Base-by-base conservation (phyloP, 2,888 invertebrate species). In the Mimachlamys varia region DNA sequence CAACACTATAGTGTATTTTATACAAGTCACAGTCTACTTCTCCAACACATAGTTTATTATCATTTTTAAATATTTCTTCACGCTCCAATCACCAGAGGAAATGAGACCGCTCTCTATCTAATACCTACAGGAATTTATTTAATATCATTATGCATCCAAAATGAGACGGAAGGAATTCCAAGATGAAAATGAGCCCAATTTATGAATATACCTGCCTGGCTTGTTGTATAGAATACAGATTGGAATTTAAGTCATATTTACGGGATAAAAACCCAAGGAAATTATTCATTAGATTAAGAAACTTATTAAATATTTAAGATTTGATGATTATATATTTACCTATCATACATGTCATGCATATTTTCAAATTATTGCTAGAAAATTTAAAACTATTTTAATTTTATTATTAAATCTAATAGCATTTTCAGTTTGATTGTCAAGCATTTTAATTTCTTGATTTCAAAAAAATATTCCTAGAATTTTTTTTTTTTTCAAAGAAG, bases 181-280 rank as follows among this genome's bases (percentile, higher is more conserved):
- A 33, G 76, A 76, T 33, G 76, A 76, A 76, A 76, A 76, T 76
- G 27, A 76, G 76, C 76, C 76, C 76, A 76, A 33, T 76, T 76
- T 76, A 27, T 76, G 33, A 15, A 76, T 44, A 44, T 76, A 76
- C 27, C 76, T 76, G 76, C 0, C 5, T 76, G 62, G 62, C 62
- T n/a, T n/a, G 62, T 76, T 33, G 76, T 33, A 33, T 76, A 76
- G 76, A 33, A 76, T 33, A 33, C 33, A 33, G 33, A 76, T 76
- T 62, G 62, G 62, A 62, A 62, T 62, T 76, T 33, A 76, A 33
- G 76, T 76, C 76, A 22, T 27, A 27, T 15, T 19, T 7, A 33
- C 27, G 27, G 27, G 12, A 76, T 76, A 12, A 33, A 76, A 76
- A 76, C 33, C 22, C 27, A 22, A 33, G 33, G 27, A 76, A 76